Evolutionary conservation across 2,888 invertebrate species (phyloP).

Genomic region (Drosophila longiperda): DNA sequence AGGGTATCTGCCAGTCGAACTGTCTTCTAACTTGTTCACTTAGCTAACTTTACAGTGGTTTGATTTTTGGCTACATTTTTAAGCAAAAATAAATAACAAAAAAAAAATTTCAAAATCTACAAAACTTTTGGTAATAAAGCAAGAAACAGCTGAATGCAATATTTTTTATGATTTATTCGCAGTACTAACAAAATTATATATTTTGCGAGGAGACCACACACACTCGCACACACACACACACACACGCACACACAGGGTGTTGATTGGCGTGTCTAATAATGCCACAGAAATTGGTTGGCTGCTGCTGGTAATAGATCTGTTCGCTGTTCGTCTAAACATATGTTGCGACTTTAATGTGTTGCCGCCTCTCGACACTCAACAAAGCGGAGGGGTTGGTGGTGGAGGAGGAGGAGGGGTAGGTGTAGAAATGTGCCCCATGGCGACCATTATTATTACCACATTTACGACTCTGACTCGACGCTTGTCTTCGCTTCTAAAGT

Average conservation of each 20-base stretch:
- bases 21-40: background rate
- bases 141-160: background rate
- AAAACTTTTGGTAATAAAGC: background rate
- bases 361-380: slow-evolving; percentile 68
- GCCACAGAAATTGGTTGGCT: slow-evolving; percentile 28
- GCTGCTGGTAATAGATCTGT: slow-evolving; percentile 66
- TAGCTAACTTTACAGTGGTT: background rate
- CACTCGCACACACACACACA: background rate
- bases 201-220: slow-evolving; percentile 42
- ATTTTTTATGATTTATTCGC: slow-evolving; percentile 9
- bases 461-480: slow-evolving; percentile 52
- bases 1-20: background rate
- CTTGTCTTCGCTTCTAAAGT: slow-evolving; percentile 19
- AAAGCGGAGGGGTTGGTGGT: background rate
- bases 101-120: background rate
- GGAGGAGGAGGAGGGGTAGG: background rate
- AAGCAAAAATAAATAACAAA: background rate
- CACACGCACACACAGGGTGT: background rate
- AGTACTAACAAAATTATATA: slow-evolving; percentile 15
- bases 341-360: slow-evolving; percentile 76
- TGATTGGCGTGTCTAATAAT: slow-evolving; percentile 25
- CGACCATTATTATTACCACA: slow-evolving; percentile 71
- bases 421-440: slow-evolving; percentile 53
- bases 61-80: background rate
- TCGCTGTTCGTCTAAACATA: slow-evolving; percentile 55